These are phyloP conservation scores for Pomacea canaliculata DNA, from an alignment of 2,888 invertebrate species.

Conservation along the genomic window DNA sequence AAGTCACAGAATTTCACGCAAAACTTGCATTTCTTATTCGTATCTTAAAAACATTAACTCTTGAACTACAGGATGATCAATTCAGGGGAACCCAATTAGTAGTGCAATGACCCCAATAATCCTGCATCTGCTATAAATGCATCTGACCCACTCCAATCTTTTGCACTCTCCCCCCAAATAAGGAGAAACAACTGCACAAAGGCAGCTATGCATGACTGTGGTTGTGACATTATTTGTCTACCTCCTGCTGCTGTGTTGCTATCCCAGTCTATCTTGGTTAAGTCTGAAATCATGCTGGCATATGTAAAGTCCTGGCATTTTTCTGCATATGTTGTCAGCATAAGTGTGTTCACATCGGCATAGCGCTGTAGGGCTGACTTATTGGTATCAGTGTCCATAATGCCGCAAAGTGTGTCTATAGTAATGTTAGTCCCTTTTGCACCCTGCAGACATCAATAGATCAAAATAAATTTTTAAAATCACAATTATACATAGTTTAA, in stretches of 20 bases:
- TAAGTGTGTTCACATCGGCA: conserved; percentile 80
- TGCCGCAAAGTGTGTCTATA: conserved; percentile 84
- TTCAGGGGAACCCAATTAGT: too few relatives aligned
- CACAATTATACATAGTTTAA: background rate
- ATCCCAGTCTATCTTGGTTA: conserved; percentile 78
- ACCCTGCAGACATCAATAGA: conserved; percentile 55
- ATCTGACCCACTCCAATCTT: too few relatives aligned
- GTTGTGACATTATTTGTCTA: conserved; percentile 36
- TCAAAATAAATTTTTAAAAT: background rate
- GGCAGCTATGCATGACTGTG: too few relatives aligned
- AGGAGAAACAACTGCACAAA: too few relatives aligned
- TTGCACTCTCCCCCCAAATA: too few relatives aligned
- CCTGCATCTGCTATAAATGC: too few relatives aligned
- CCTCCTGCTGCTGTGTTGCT: conserved; percentile 75
- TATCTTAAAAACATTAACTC: too few relatives aligned
- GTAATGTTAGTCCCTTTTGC: conserved; percentile 78
- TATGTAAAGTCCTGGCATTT: conserved; percentile 89
- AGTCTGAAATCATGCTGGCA: conserved; percentile 72
- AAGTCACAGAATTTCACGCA: too few relatives aligned
- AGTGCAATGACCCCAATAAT: too few relatives aligned
- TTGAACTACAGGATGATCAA: too few relatives aligned
- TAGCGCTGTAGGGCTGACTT: conserved; percentile 76
- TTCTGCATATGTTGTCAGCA: conserved; percentile 78
- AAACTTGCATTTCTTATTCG: too few relatives aligned
- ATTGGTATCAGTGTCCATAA: conserved; percentile 73